Percentiles rank a stretch among this genome's conserved stretches.
Evolutionary conservation across 2,113 vertebrate genomes (phyloP).

Genomic region (Brachypteracias leptosomus): DNA sequence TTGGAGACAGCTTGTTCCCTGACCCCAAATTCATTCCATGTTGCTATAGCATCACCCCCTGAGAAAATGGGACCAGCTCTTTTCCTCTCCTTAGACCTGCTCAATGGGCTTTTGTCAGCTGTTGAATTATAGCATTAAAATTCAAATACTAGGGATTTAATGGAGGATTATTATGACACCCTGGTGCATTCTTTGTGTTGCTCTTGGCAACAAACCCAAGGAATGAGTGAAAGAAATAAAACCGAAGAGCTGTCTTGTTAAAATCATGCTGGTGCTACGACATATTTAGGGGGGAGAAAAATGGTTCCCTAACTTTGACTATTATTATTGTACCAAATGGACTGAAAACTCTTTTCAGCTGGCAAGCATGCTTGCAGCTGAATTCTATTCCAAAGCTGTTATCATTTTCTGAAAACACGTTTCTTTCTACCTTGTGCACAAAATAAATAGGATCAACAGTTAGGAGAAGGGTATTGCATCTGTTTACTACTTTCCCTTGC

Average conservation of each 20-base stretch:
- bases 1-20: slow-evolving; percentile 77
- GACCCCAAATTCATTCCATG: slow-evolving; percentile 83
- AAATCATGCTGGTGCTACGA: slow-evolving; percentile 31
- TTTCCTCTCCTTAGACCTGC: slow-evolving; percentile 72
- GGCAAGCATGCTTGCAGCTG: neutral
- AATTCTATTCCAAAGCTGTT: slow-evolving; percentile 25
- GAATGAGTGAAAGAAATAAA: slow-evolving; percentile 68
- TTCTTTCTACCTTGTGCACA: slow-evolving; percentile 36
- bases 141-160: slow-evolving; percentile 84
- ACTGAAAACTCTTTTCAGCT: slow-evolving; percentile 6
- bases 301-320: slow-evolving; percentile 34
- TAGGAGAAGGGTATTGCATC: neutral
- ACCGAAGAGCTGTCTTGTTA: slow-evolving; percentile 50
- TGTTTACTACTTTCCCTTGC: neutral
- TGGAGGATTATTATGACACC: slow-evolving; percentile 86
- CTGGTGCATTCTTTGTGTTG: slow-evolving; percentile 77
- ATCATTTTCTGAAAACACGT: slow-evolving; percentile 36
- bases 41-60: slow-evolving; percentile 85
- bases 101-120: slow-evolving; percentile 86
- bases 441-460: slow-evolving; percentile 13
- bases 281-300: slow-evolving; percentile 42
- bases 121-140: slow-evolving; percentile 87
- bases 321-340: neutral
- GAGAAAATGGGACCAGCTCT: slow-evolving; percentile 78
- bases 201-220: slow-evolving; percentile 72